phyloP scores from a whole-genome alignment of 2,888 invertebrate genomes.

The Erebia palarica region DNA sequence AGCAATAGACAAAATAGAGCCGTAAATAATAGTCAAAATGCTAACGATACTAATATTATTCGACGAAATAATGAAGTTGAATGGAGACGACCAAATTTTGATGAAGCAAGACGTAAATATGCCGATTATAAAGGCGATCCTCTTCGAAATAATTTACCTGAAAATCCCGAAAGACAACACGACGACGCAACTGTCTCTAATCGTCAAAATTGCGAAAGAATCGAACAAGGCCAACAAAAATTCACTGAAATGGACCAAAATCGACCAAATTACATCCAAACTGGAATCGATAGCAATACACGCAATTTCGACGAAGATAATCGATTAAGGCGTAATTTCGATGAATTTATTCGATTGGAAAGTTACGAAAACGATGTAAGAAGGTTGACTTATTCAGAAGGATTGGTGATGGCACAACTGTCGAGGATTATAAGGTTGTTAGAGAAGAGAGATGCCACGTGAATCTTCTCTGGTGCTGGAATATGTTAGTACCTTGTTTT shows the following conservation, averaged over 20 bases:
- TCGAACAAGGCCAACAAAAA: not conserved
- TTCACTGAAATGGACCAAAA: too few relatives aligned
- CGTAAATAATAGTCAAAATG: not conserved
- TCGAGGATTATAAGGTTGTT: conserved; percentile 62
- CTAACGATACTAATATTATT: not conserved
- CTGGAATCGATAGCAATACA: not conserved
- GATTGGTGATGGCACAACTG: conserved; percentile 57
- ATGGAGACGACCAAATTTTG: not conserved
- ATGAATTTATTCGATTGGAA: not conserved
- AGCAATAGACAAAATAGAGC: not conserved
- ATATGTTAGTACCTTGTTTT: conserved; percentile 14
- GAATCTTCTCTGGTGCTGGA: conserved; percentile 37
- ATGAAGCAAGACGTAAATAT: not conserved
- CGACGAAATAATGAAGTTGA: not conserved
- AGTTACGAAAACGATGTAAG: not conserved
- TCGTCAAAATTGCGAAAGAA: not conserved
- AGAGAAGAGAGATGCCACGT: conserved; percentile 58
- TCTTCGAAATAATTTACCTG: not conserved
- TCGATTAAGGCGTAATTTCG: not conserved
- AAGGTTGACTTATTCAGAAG: conserved; percentile 18
- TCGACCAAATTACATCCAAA: not conserved
- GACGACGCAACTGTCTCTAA: not conserved
- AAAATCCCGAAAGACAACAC: not conserved
- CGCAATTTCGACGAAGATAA: not conserved
- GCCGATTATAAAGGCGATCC: not conserved